Percentiles rank a stretch among this genome's conserved stretches.
phyloP scores from a whole-genome alignment of 2,113 vertebrate species.

The Crotophaga sulcirostris region DNA sequence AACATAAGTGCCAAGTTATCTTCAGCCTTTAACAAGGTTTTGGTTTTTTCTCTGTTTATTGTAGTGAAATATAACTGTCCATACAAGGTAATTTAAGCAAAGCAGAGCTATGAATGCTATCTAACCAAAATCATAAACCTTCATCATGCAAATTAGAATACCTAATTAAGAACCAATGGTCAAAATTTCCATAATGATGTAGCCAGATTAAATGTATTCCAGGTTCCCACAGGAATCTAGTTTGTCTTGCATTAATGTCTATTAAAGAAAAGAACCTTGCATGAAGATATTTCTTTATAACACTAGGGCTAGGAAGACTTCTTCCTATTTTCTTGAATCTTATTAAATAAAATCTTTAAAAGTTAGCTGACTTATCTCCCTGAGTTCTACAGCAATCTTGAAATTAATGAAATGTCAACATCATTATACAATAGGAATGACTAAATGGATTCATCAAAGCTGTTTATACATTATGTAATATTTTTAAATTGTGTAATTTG shows the following conservation, averaged over 20 bases:
- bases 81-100: conserved; percentile 10
- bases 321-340: background rate
- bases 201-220: conserved; percentile 52
- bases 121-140: conserved; percentile 59
- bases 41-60: background rate
- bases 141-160: conserved; percentile 56
- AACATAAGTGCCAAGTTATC: conserved; percentile 3
- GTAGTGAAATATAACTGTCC: background rate
- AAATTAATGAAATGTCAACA: conserved; percentile 34
- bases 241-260: conserved; percentile 47
- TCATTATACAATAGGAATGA: background rate
- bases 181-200: conserved; percentile 67
- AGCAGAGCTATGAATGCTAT: background rate
- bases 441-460: conserved; percentile 29
- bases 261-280: conserved; percentile 36
- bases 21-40: conserved; percentile 7
- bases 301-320: background rate
- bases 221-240: conserved; percentile 41
- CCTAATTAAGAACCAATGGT: conserved; percentile 66
- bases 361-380: background rate
- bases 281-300: background rate
- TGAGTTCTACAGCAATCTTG: background rate
- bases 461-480: conserved; percentile 43
- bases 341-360: background rate
- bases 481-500: conserved; percentile 43